These are phyloP conservation scores for Theonella swinhoei DNA, from an alignment of 37 sponge, comb jelly and placozoan genomes.

Conservation along the genomic window DNA sequence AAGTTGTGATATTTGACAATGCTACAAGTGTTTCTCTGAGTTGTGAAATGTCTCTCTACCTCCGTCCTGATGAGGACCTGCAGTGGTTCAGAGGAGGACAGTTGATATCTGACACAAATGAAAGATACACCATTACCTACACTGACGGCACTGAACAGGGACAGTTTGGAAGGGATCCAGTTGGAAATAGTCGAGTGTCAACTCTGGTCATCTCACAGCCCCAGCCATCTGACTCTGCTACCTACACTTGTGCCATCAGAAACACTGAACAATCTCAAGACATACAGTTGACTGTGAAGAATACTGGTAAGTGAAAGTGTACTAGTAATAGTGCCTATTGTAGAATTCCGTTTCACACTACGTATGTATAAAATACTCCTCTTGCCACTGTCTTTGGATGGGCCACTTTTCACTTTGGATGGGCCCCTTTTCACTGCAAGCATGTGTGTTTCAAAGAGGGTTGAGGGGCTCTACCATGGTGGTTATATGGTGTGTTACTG, in stretches of 20 bases:
- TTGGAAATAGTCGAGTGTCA: neutral
- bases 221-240: slow-evolving; percentile 33
- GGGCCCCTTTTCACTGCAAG: neutral
- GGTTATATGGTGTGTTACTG: neutral
- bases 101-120: neutral
- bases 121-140: slow-evolving; percentile 9
- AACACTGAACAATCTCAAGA: slow-evolving; percentile 18
- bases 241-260: slow-evolving; percentile 43
- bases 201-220: slow-evolving; percentile 29
- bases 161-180: slow-evolving; percentile 4
- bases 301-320: neutral
- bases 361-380: neutral
- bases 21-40: slow-evolving; percentile 1
- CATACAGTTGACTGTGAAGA: slow-evolving; percentile 15
- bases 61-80: slow-evolving; percentile 32
- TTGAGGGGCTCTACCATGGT: too few relatives aligned
- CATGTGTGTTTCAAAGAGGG: too few relatives aligned
- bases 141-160: neutral
- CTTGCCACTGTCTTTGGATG: neutral
- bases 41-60: slow-evolving; percentile 52
- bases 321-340: neutral
- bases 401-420: neutral
- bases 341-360: slow-evolving; percentile 41
- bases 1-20: neutral
- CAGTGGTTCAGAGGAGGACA: slow-evolving; percentile 31